Percentiles rank a stretch among this genome's conserved stretches.
phyloP scores from a whole-genome alignment of 1,140 invertebrate genomes.

The Ostrea edulis region DNA sequence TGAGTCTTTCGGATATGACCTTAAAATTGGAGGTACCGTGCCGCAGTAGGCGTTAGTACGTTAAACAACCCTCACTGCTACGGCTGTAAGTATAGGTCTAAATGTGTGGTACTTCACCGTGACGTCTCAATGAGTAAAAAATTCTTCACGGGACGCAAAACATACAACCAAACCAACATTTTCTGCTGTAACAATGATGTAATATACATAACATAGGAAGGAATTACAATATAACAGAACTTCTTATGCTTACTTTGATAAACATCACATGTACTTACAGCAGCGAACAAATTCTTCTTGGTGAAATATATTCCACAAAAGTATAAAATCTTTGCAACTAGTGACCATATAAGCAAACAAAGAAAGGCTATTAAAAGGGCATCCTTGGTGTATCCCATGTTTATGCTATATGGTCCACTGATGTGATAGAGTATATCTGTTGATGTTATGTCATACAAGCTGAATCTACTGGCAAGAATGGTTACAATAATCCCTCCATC shows the following conservation, averaged over 20 bases:
- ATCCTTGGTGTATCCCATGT: not conserved
- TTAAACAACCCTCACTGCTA: too few relatives aligned
- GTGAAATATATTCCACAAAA: not conserved
- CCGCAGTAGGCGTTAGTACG: too few relatives aligned
- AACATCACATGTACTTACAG: not conserved
- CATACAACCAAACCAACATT: too few relatives aligned
- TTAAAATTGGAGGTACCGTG: too few relatives aligned
- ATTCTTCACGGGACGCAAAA: too few relatives aligned
- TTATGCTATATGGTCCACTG: not conserved
- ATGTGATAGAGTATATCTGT: not conserved
- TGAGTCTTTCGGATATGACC: too few relatives aligned
- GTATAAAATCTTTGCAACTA: not conserved
- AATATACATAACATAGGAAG: too few relatives aligned
- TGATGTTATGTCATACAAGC: not conserved
- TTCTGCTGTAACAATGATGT: too few relatives aligned
- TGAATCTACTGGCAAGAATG: not conserved
- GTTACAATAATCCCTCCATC: not conserved
- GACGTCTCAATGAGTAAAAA: not conserved
- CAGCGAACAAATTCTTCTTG: not conserved
- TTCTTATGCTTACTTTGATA: too few relatives aligned
- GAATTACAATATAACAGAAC: too few relatives aligned
- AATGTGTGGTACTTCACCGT: not conserved
- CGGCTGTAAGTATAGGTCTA: not conserved
- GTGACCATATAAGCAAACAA: not conserved
- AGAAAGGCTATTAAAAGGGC: not conserved